A percentile compares a stretch with the other conserved stretches of the same genome.
These are phyloP conservation scores for Helicoverpa zea DNA, from an alignment of 1,140 invertebrate species.

Conservation along the genomic window DNA sequence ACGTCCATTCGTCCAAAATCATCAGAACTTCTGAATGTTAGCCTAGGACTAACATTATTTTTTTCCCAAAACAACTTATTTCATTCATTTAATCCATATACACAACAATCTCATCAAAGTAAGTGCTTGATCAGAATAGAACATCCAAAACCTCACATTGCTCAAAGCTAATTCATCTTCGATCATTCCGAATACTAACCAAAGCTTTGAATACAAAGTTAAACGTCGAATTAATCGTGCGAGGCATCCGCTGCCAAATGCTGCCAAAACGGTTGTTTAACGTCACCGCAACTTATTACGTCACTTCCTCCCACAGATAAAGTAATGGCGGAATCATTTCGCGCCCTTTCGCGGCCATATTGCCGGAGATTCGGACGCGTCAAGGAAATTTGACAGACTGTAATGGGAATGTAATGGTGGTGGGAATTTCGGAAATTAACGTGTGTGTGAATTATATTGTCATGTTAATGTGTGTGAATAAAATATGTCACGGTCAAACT, in stretches of 20 bases:
- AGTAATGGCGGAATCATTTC: conserved; percentile 18
- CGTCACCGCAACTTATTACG: background rate
- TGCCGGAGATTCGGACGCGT: conserved; percentile 20
- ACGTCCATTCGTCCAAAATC: too few species aligned
- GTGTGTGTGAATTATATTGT: too few species aligned
- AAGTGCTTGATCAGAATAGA: too few species aligned
- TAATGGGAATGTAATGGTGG: background rate
- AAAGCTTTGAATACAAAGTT: conserved; percentile 5
- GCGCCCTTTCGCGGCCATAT: background rate
- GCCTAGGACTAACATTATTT: too few species aligned
- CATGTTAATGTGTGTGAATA: too few species aligned
- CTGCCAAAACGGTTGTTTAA: conserved; percentile 13
- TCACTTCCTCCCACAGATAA: conserved; percentile 5
- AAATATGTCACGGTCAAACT: too few species aligned
- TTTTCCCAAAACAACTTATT: too few species aligned
- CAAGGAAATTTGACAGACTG: background rate
- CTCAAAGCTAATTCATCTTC: background rate
- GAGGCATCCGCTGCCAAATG: conserved; percentile 7
- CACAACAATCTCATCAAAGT: too few species aligned
- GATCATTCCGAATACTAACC: background rate
- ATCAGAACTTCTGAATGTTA: too few species aligned
- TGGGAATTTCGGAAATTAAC: too few species aligned
- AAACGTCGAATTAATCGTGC: conserved; percentile 11
- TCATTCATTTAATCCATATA: too few species aligned
- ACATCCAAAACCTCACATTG: too few species aligned